phyloP scores from a whole-genome alignment of 2,113 vertebrate genomes.

The Salvelinus fontinalis region DNA sequence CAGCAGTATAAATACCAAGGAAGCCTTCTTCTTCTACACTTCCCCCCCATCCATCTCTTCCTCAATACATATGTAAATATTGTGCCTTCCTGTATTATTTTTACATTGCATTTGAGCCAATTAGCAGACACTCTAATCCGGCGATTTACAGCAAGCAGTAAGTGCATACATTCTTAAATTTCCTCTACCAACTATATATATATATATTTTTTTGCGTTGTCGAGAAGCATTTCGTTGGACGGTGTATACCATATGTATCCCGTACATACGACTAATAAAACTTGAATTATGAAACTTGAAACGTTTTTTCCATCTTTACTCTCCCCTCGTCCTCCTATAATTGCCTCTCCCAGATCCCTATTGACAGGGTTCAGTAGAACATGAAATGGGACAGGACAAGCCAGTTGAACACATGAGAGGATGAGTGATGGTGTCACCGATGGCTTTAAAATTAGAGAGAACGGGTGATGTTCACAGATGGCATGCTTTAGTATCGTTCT shows the following conservation, averaged over 20 bases:
- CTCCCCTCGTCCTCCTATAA: slow-evolving; percentile 16
- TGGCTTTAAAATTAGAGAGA: background rate
- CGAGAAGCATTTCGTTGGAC: too few relatives aligned
- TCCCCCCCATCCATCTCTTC: too few relatives aligned
- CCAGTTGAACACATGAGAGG: background rate
- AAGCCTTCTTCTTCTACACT: too few relatives aligned
- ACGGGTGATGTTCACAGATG: slow-evolving; percentile 35
- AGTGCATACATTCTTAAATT: too few relatives aligned
- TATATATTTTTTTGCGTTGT: background rate
- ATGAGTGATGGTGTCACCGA: background rate
- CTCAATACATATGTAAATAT: too few relatives aligned
- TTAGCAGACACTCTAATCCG: background rate
- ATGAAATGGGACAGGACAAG: slow-evolving; percentile 23
- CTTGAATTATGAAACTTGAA: background rate
- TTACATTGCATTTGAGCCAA: slow-evolving; percentile 12
- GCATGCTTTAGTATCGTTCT: slow-evolving; percentile 37
- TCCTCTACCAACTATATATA: background rate
- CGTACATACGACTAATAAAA: too few relatives aligned
- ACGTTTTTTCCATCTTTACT: background rate
- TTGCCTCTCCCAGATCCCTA: slow-evolving; percentile 19
- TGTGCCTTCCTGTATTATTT: background rate
- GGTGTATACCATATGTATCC: too few relatives aligned
- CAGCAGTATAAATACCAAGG: background rate
- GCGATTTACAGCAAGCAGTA: too few relatives aligned
- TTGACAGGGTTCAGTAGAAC: slow-evolving; percentile 27